Evolutionary conservation across 2,113 vertebrate genomes (phyloP).

Genomic region (Brachypodius melanocephalos): DNA sequence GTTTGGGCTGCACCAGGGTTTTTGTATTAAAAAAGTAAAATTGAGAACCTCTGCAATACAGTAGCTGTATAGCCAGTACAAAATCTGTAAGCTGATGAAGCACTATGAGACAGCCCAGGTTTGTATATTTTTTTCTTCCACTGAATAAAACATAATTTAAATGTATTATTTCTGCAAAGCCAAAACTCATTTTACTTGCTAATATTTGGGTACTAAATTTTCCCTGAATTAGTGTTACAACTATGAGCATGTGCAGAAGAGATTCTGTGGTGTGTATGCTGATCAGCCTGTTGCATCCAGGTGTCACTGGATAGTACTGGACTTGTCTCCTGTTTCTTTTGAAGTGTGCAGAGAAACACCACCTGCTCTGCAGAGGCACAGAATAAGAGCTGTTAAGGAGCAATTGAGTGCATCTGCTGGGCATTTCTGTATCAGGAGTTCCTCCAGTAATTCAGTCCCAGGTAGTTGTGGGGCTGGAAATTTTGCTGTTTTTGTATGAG

Average conservation of each 20-base stretch:
- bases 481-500: neutral
- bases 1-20: neutral
- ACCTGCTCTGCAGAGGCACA: neutral
- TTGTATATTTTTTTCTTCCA: neutral
- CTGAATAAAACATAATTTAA: neutral
- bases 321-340: neutral
- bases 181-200: neutral
- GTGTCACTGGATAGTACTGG: neutral
- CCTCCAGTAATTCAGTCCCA: neutral
- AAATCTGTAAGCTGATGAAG: neutral
- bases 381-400: neutral
- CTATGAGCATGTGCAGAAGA: neutral
- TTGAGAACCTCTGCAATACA: neutral
- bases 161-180: neutral
- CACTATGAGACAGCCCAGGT: neutral
- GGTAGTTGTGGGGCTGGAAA: neutral
- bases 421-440: fast-evolving
- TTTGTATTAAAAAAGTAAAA: neutral
- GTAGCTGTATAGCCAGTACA: neutral
- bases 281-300: neutral
- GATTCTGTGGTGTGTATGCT: neutral
- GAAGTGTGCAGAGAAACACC: fast-evolving
- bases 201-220: neutral
- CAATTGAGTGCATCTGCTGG: neutral
- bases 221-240: neutral